Evolutionary conservation across 35 echinoderm and acorn worm species (phyloP), one percentile per base, ranked within the genome.

Genomic region (Heliocidaris tuberculata): DNA sequence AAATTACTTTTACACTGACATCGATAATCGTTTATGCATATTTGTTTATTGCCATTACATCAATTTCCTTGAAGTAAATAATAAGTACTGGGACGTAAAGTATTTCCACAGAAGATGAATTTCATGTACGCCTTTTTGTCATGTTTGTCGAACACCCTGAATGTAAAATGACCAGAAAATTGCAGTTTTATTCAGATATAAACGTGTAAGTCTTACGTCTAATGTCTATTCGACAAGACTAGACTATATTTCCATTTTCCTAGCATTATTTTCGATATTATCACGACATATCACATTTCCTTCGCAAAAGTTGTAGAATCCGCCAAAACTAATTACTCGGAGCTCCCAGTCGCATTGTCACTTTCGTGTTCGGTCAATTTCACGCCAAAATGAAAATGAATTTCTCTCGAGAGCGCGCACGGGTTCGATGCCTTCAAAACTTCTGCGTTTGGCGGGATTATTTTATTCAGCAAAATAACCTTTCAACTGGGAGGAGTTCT

Each of bases 251-350:
- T 47, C 87, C 87, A 48, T 89, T 48, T 89, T 48, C 31, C 87
- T 89, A 47, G 31, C 87, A 89, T 48, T 89, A 48, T 89, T 48
- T 47, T 47, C 87, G 87, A 15, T 89, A 47, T 89, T 89, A 89
- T 89, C 87, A 48, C 31, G 47, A 89, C 47, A 89, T 89, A 89
- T 89, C 87, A 89, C 87, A 42, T 89, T 89, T 89, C 87, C 87
- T 89, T 48, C 2, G 47, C 87, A 89, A 89, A 89, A 32, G 87
- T 89, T 89, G 47, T 48, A 48, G 32, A 47, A 89, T 89, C 87
- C 87, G 87, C 87, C 31, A 89, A 89, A 89, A 48, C 31, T 48
- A 89, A 89, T 89, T 89, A 89, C 87, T 32, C 47, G 31, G 31
- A 47, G 47, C 47, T 48, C 87, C 87, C 87, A 9, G 87, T 89